Base-by-base conservation (phyloP, 2,888 invertebrate genomes). In the Meiosimyza decipiens region DNA sequence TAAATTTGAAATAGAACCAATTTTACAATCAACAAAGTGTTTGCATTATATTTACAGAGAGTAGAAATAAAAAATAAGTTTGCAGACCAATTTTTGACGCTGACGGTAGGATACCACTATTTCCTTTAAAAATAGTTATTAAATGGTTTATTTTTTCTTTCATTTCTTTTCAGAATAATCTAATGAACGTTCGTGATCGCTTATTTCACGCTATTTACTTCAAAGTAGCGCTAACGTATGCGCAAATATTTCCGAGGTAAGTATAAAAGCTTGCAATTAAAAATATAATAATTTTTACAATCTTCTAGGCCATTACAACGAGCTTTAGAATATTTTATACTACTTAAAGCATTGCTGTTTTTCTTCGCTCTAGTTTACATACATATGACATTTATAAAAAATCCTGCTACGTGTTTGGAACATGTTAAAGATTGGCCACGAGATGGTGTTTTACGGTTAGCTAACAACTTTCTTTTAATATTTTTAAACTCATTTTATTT, bases 121-220 rank as follows among this genome's bases (percentile, higher is more conserved):
- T 12, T 13, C 22, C 28, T 13, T 13, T 50, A 51, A 18, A 22
- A 64, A 22, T 28, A 51, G 33, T n/a, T 51, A 3, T 9, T 33
- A 2, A 4, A 3, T 28, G 28, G 28, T 28, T 28, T 28, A 4
- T 50, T 16, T 59, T 15, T 51, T 16, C n/a, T n/a, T n/a, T n/a
- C n/a, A n/a, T 16, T 28, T 72, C 59, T 16, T 76, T 77, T 59
- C 28, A 92, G 86, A 94, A 94, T 84, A 93, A 94, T 54, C 86
- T 95, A 76, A 92, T 95, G 82, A 94, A 93, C 88, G 94, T 97
- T 73, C 89, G 98, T 80, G 97, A 98, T 86, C 90, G 97, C 79
- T 88, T 98, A 71, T 98, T 98, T 86, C 96, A 98, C 88, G 97
- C 97, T 15, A 89, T 99, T 79, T 98, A 99, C 88, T 94, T 97